Evolutionary conservation across 2,888 invertebrate species (phyloP), one percentile per base, ranked within the genome.

Genomic region (Nebria salina): DNA sequence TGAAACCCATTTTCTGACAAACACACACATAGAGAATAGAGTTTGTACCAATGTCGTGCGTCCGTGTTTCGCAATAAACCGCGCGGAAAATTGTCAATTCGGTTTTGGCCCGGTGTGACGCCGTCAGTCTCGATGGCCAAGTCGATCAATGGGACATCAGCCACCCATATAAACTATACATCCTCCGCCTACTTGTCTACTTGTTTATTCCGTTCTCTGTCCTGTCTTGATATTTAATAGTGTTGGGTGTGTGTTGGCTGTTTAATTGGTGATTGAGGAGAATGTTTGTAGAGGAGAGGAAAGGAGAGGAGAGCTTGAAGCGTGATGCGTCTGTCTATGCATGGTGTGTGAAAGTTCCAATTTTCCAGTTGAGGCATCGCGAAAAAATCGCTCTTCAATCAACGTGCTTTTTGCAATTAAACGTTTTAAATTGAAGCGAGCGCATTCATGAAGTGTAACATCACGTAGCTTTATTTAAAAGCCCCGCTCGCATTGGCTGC

Each of bases 31-130:
- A 26, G n/a, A 26, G 84, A 87, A 87, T 87, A 86, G 86, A 85
- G 86, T 86, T 85, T 86, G 86, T 25, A 25, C 68, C 68, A 15
- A 68, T 68, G 68, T 15, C 68, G 86, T 84, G 85, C 84, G 83
- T 84, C 82, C 54, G 83, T 83, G 83, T 83, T 90, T 90, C 90
- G 90, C 90, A 91, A 90, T 91, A 92, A 92, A 92, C 92, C 91
- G 91, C 90, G 91, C 92, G 92, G 92, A 92, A 92, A 92, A 93
- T 92, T 92, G 92, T 89, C 92, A 92, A 92, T 92, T 92, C 91
- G 91, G 34, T 70, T 70, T 70, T 25, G 70, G 26, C 25, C 70
- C 25, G 25, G 70, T 70, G 70, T 26, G 26, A 34, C 25, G 70
- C 70, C 26, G 70, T 26, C 70, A 34, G 34, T 26, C 34, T 34